Base-by-base conservation (phyloP, 2,797 vertebrate genomes). In the Esox lucius region DNA sequence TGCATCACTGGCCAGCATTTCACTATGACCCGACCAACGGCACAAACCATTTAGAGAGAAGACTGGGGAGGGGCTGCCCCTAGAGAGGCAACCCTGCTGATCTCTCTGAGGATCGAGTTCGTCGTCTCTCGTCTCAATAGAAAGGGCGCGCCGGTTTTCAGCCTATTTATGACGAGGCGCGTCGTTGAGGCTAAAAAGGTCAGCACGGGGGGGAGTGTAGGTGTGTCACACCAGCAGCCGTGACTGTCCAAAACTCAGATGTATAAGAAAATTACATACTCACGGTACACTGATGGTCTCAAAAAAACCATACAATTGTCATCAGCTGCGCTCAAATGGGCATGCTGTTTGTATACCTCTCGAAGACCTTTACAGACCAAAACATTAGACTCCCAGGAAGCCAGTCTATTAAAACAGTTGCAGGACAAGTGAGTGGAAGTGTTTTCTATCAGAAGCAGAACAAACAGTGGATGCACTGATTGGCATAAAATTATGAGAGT, bases 401-500 rank as follows among this genome's bases (percentile, higher is more conserved):
- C 61, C 42, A 79, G 75, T 77, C 68, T 69, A 84, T 88, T 79
- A 76, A 71, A 77, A 79, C 70, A 85, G 72, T 84, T 83, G 79
- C 85, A 33, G 76, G 70, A 69, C 78, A 76, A 61, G 46, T 49
- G 88, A 83, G 53, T 78, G 83, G 76, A 81, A 85, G 81, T 77
- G 78, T 81, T 69, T 84, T 87, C 86, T 87, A 85, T 91, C 77
- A 87, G 59, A 70, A 86, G 87, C 88, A 84, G 76, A 90, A 85
- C 86, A 87, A 89, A 88, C 86, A 84, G 75, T 76, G 80, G 82
- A 91, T 86, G 82, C 78, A 68, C 42, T 76, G 49, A 92, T 93
- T 92, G 92, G 88, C 90, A 93, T 92, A 92, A 88, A 90, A 89
- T 90, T 85, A 92, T 91, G 87, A 87, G 87, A 89, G 84, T 85